Evolutionary conservation across 2,797 vertebrate species (phyloP).

Genomic region (Danio jaintianensis): DNA sequence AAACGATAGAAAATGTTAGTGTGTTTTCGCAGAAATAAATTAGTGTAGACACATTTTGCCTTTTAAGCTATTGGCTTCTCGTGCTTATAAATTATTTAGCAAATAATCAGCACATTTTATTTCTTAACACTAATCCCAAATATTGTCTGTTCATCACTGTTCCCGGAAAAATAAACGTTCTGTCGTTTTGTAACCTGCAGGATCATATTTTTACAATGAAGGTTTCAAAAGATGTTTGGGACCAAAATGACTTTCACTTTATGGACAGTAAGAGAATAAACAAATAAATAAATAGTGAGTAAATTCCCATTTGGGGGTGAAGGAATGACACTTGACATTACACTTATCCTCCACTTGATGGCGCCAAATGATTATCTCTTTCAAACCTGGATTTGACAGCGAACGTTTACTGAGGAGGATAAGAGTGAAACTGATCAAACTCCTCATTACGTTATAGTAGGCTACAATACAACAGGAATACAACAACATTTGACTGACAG

Average conservation of each 20-base stretch:
- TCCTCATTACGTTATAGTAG: background rate
- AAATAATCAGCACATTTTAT: background rate
- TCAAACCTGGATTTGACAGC: background rate
- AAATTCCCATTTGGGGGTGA: background rate
- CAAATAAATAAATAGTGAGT: background rate
- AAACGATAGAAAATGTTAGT: background rate
- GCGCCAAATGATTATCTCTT: background rate
- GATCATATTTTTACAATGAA: too few species aligned
- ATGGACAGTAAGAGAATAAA: too few species aligned
- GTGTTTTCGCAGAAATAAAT: too few species aligned
- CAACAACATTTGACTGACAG: background rate
- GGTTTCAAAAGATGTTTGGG: too few species aligned
- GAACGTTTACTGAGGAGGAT: background rate
- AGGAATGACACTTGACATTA: background rate
- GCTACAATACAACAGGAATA: background rate
- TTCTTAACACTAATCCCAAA: background rate
- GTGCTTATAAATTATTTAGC: background rate
- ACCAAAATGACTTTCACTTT: too few species aligned
- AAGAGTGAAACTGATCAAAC: background rate
- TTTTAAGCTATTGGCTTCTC: background rate
- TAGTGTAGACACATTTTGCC: background rate
- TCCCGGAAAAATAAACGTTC: too few species aligned
- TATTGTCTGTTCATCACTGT: too few species aligned
- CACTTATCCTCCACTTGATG: conserved; percentile 13
- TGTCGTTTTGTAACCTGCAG: too few species aligned